Evolutionary conservation across 2,888 invertebrate species (phyloP).

Genomic region (Harmothoe impar): DNA sequence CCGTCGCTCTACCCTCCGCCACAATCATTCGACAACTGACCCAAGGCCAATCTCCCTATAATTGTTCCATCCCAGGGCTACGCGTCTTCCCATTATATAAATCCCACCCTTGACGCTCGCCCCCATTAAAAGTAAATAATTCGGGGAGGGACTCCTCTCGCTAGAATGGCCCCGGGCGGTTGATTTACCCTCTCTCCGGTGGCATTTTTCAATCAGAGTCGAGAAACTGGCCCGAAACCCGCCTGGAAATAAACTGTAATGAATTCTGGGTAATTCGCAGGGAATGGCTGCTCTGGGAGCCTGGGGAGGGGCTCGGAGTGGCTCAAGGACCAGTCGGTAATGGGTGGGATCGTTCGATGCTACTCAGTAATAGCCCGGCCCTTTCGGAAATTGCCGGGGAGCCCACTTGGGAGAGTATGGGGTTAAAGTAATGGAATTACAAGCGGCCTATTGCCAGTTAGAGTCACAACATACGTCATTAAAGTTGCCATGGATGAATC

Average conservation of each 20-base stretch:
- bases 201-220: slow-evolving; percentile 58
- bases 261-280: slow-evolving; percentile 59
- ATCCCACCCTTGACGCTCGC: slow-evolving; percentile 55
- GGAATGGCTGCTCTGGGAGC: slow-evolving; percentile 32
- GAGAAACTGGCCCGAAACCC: background rate
- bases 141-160: background rate
- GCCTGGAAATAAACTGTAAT: slow-evolving; percentile 59
- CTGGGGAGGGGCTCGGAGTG: background rate
- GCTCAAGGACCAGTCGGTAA: background rate
- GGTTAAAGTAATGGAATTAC: background rate
- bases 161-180: background rate
- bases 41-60: background rate
- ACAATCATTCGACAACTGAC: slow-evolving; percentile 37
- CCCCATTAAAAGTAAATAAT: slow-evolving; percentile 60
- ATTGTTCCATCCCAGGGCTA: slow-evolving; percentile 28
- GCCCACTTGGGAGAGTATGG: background rate
- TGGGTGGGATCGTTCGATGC: background rate
- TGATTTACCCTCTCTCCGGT: slow-evolving; percentile 62
- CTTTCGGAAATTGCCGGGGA: background rate
- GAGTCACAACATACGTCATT: no score
- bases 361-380: background rate
- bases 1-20: background rate
- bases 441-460: no score
- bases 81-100: slow-evolving; percentile 47
- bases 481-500: no score